Evolutionary conservation across 2,888 invertebrate species (phyloP).

Genomic region (Urechis unicinctus): DNA sequence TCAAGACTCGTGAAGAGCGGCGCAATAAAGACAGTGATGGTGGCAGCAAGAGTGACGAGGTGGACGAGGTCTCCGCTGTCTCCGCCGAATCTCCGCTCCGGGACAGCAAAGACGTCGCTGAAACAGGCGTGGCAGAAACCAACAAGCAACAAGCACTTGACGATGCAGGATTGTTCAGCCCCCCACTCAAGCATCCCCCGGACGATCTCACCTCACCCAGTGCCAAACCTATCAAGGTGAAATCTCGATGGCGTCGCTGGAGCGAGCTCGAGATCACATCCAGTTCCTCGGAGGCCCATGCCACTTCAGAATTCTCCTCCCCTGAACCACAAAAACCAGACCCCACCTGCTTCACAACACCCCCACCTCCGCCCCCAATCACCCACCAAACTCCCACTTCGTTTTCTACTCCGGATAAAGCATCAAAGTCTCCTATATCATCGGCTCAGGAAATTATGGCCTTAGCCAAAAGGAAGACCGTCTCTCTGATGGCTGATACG

Average conservation of each 20-base stretch:
- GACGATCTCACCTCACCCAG: neutral
- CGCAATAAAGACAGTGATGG: neutral
- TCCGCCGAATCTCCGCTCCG: neutral
- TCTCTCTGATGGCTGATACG: neutral
- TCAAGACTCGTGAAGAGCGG: neutral
- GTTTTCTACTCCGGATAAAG: neutral
- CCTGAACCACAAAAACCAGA: neutral
- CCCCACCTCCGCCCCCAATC: neutral
- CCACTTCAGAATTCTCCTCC: neutral
- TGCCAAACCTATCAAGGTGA: conserved; percentile 18
- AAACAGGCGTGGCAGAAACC: neutral
- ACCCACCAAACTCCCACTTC: neutral
- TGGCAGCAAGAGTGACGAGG: neutral
- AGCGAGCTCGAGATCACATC: conserved; percentile 19
- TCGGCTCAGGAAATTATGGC: neutral
- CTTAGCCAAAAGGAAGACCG: neutral
- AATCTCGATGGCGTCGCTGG: conserved; percentile 24
- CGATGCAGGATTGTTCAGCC: too few species aligned
- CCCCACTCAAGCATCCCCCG: neutral
- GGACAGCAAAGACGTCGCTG: neutral
- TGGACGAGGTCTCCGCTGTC: neutral
- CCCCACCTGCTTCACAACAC: too few species aligned
- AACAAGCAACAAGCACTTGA: neutral
- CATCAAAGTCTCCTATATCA: too few species aligned
- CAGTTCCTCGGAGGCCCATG: neutral